Evolutionary conservation across 2,797 vertebrate species (phyloP).

Genomic region (Spinus pinus): DNA sequence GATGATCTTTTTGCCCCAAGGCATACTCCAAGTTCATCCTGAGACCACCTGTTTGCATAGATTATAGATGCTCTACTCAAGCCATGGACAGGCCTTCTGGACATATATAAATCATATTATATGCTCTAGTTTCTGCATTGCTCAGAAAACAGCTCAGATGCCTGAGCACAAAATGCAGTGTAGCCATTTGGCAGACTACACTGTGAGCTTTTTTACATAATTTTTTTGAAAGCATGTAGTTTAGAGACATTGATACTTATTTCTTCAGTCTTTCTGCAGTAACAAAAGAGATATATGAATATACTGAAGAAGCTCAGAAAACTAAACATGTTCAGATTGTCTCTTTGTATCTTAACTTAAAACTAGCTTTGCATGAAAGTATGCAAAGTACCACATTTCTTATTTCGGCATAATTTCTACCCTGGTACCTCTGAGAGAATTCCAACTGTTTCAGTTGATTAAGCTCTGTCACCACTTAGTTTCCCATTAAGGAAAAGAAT

Average conservation of each 20-base stretch:
- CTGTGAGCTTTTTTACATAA: background rate
- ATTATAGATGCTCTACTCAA: background rate
- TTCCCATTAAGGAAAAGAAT: constrained; percentile 2
- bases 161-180: background rate
- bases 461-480: constrained; percentile 1
- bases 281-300: background rate
- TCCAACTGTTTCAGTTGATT: background rate
- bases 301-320: background rate
- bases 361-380: background rate
- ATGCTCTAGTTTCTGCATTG: constrained; percentile 9
- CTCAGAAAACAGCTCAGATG: background rate
- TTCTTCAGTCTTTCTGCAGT: background rate
- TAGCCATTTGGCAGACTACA: background rate
- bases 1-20: background rate
- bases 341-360: background rate
- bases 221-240: background rate
- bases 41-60: background rate
- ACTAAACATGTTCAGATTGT: background rate
- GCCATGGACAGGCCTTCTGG: background rate
- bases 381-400: background rate
- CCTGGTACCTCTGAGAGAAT: background rate
- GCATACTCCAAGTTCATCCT: background rate
- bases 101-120: constrained; percentile 28
- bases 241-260: background rate
- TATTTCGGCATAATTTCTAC: constrained; percentile 4